Evolutionary conservation across 1,140 invertebrate species (phyloP).

Genomic region (Drosophila melanica): DNA sequence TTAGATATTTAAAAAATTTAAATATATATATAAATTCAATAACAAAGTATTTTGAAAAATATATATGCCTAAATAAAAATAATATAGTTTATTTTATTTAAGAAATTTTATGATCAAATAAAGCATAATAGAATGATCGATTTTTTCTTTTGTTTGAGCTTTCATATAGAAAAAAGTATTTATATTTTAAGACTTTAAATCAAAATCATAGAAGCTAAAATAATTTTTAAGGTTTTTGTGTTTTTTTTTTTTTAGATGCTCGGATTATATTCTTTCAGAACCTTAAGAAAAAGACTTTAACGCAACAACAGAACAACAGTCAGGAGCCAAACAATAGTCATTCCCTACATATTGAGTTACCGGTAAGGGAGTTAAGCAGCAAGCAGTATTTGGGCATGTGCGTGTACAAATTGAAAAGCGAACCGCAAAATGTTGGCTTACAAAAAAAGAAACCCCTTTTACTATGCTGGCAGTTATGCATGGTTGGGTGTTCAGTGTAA

Average conservation of each 20-base stretch:
- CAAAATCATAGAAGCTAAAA: neutral
- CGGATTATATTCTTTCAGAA: constrained; percentile 21
- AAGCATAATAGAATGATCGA: no score
- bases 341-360: neutral
- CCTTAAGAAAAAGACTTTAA: constrained; percentile 4
- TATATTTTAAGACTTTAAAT: neutral
- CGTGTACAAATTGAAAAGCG: constrained; percentile 38
- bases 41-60: no score
- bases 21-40: no score
- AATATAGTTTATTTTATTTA: no score
- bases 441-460: constrained; percentile 5
- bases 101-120: no score
- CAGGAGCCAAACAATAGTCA: constrained; percentile 12
- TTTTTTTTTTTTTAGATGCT: constrained; percentile 5
- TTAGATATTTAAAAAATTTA: no score
- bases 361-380: neutral
- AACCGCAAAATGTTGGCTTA: constrained; percentile 45
- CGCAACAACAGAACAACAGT: constrained; percentile 7
- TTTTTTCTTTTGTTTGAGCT: no score
- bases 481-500: neutral
- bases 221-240: constrained; percentile 1
- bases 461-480: constrained; percentile 10
- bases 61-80: no score
- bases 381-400: neutral
- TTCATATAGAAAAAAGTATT: no score